Evolutionary conservation across 2,888 invertebrate genomes (phyloP), one percentile per base, ranked within the genome.

Genomic region (Hartigia nigra): DNA sequence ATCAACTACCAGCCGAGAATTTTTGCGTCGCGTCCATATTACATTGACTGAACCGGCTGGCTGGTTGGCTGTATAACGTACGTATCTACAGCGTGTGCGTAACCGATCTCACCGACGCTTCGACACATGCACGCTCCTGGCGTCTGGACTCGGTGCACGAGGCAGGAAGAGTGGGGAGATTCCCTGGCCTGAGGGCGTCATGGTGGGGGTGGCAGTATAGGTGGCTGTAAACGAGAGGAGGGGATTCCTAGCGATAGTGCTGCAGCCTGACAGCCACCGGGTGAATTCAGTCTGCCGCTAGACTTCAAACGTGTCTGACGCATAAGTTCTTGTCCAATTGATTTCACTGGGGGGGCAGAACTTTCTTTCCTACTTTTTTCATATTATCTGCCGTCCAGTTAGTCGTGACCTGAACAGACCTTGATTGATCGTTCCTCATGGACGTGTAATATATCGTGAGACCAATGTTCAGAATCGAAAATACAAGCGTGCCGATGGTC

Each of bases 251-350:
- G 74, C 82, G 85, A 87, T 83, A 83, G 86, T 88, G 89, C 88
- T 89, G 88, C 89, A 83, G 86, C 86, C 88, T 87, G 87, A 86
- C 88, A 89, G 89, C 87, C 88, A 88, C 87, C 87, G 88, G 86
- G 86, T 86, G 88, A 88, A 86, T 88, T 90, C 89, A 90, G 90
- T 90, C 89, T 88, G 87, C 89, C 89, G 89, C 86, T 86, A 86
- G 90, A 90, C 88, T 88, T 87, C 82, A 84, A 83, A 82, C 84
- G 85, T 77, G 82, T 77, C 32, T 80, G 85, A 81, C 81, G 83
- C 82, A 78, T 35, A 12, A 75, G 34, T 31, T 35, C 36, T 34
- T n/a, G 79, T 77, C 81, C 55, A 23, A 23, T 55, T 55, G 23
- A 55, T 55, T 55, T 55, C 55, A 55, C 55, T 55, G 9, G 23